A percentile compares a stretch with the other conserved stretches of the same genome.
These are phyloP conservation scores for Tyria jacobaeae DNA, from an alignment of 2,888 invertebrate genomes.

Conservation along the genomic window DNA sequence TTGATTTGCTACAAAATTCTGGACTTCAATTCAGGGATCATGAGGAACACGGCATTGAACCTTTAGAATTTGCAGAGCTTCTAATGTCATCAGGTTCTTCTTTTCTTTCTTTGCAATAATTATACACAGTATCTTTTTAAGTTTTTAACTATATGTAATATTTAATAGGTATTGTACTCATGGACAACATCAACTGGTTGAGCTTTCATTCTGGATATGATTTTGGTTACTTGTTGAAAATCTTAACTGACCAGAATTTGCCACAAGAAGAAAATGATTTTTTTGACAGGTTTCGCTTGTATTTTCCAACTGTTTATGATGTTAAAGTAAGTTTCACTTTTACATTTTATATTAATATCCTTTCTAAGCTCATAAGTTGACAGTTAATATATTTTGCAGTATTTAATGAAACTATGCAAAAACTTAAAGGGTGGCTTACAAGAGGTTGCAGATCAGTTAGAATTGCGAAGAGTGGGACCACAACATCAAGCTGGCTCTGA, in stretches of 20 bases:
- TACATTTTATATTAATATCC: neutral
- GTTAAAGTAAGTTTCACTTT: conserved; percentile 91
- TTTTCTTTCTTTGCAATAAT: conserved; percentile 4
- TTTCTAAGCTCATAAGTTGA: neutral
- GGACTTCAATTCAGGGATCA: conserved; percentile 99
- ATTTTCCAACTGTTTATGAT: conserved; percentile 99
- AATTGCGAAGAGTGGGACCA: conserved; percentile 96
- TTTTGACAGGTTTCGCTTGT: conserved; percentile 96
- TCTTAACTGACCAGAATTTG: conserved; percentile 96
- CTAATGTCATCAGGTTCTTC: conserved; percentile 96
- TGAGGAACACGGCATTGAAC: conserved; percentile 99
- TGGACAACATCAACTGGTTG: conserved; percentile 98
- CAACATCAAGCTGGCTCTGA: conserved; percentile 99
- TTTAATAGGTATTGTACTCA: conserved; percentile 93
- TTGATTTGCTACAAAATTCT: conserved; percentile 98
- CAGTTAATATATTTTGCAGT: conserved; percentile 79
- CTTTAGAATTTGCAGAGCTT: conserved; percentile 98
- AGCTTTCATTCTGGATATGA: conserved; percentile 99
- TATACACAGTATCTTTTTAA: neutral
- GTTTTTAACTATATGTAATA: conserved; percentile 3
- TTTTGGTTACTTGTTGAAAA: conserved; percentile 98
- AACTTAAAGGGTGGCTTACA: conserved; percentile 99
- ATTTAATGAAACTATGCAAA: conserved; percentile 99
- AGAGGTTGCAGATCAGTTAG: conserved; percentile 97
- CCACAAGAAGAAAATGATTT: conserved; percentile 98